phyloP scores from a whole-genome alignment of 2,888 invertebrate species.

The Eulithis prunata region DNA sequence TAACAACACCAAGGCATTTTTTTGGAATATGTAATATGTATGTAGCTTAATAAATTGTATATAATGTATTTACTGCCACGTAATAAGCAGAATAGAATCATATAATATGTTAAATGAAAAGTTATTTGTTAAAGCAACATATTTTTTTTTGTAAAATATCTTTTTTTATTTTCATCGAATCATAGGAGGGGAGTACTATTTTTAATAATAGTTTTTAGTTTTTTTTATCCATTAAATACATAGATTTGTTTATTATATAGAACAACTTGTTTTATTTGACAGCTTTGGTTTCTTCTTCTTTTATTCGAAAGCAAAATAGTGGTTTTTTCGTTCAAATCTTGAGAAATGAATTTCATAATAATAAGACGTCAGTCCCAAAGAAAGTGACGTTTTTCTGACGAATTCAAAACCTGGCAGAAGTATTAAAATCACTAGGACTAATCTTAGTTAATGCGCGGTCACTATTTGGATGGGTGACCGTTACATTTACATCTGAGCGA shows the following conservation, averaged over 20 bases:
- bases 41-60: conserved; percentile 44
- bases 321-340: no score
- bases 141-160: conserved; percentile 56
- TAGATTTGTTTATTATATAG: conserved; percentile 63
- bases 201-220: conserved; percentile 72
- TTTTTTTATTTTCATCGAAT: conserved; percentile 53
- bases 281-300: no score
- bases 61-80: conserved; percentile 54
- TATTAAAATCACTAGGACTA: no score
- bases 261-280: conserved; percentile 42
- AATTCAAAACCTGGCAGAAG: no score
- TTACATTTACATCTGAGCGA: no score
- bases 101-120: conserved; percentile 41
- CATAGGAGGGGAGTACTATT: conserved; percentile 52
- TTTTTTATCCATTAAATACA: conserved; percentile 74
- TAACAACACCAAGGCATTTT: conserved; percentile 36
- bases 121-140: conserved; percentile 54
- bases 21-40: conserved; percentile 34
- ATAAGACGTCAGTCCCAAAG: no score
- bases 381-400: no score
- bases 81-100: conserved; percentile 44
- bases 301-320: no score
- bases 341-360: no score
- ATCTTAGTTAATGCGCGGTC: no score
- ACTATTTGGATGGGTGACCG: no score